Base-by-base conservation (phyloP, 1,140 invertebrate genomes). In the Solen grandis region DNA sequence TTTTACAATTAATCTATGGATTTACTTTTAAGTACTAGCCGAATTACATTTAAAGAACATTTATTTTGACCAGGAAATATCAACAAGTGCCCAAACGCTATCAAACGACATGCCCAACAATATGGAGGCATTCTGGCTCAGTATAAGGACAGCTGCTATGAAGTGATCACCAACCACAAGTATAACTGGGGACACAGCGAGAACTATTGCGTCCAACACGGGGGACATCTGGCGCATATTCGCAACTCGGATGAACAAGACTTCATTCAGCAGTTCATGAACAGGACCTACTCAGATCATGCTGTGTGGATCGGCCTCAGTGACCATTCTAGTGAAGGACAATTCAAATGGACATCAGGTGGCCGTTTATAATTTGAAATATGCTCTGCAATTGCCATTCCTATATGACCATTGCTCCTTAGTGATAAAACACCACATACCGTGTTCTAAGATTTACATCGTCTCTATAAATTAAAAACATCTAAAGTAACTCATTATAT, bases 261-360 rank as follows among this genome's bases (percentile, higher is more conserved):
- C 3, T 66, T 55, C 25, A 5, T 66, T 22, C 38, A 55, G 27
- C 29, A 38, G 4, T 77, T 77, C 31, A 55, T 77, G 50, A 35
- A 38, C 5, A 27, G 52, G 2, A 31, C 66, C 59, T 55, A 13
- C 31, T 29, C 46, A 10, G 29, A 54, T 33, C 46, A 55, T 36
- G 74, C 74, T 38, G 74, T 77, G 14, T 77, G 74, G 74, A 77
- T 77, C 41, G 74, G 74, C 2, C 63, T 77, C 1, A 54, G 27
- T 25, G 74, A 77, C 46, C 3, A 29, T 2, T 19, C 54, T 22
- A 35, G 25, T 13, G 74, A 77, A 52, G 74, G 63, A 66, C 22
- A 25, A 10, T 77, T 66, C 33, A 29, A 77, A 29, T 77, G 74
- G 74, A 19, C 50, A 2, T 55, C 60, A 66, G 74, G 74, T 77